Percentiles rank a stretch among this genome's conserved stretches.
These are phyloP conservation scores for Ephialtes manifestator DNA, from an alignment of 2,888 invertebrate genomes.

Conservation along the genomic window DNA sequence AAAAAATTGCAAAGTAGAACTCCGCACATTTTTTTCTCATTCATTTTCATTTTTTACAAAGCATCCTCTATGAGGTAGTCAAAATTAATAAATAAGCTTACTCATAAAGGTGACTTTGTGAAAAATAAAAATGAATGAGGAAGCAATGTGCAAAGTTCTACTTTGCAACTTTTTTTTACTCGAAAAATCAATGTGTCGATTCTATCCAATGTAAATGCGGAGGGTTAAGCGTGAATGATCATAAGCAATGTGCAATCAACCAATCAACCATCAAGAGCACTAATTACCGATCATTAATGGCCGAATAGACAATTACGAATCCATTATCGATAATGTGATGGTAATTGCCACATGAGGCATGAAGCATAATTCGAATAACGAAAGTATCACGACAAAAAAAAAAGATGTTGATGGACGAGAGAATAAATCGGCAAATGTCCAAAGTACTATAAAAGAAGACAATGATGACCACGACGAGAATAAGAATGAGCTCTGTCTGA, in stretches of 20 bases:
- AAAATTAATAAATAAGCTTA: too few relatives aligned
- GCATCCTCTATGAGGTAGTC: too few relatives aligned
- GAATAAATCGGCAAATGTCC: background rate
- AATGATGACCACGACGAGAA: conserved; percentile 34
- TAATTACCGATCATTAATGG: background rate
- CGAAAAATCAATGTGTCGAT: too few relatives aligned
- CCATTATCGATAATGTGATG: conserved; percentile 3
- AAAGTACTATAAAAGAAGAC: background rate
- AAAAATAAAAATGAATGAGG: too few relatives aligned
- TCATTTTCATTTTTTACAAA: too few relatives aligned
- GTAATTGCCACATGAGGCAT: background rate
- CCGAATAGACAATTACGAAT: background rate
- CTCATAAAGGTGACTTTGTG: too few relatives aligned
- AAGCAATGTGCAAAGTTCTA: too few relatives aligned
- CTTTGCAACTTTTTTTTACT: too few relatives aligned
- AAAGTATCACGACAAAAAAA: background rate
- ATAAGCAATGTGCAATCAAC: background rate
- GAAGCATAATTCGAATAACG: background rate
- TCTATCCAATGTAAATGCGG: too few relatives aligned
- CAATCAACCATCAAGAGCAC: background rate
- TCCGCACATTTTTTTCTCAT: too few relatives aligned
- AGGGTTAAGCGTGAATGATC: background rate
- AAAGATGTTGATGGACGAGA: background rate
- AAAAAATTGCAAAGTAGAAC: too few relatives aligned
- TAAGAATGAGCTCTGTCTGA: conserved; percentile 26